A percentile compares a stretch with the other conserved stretches of the same genome.
Evolutionary conservation across 1,140 invertebrate species (phyloP).

Genomic region (Lepidotrigona ventralis): DNA sequence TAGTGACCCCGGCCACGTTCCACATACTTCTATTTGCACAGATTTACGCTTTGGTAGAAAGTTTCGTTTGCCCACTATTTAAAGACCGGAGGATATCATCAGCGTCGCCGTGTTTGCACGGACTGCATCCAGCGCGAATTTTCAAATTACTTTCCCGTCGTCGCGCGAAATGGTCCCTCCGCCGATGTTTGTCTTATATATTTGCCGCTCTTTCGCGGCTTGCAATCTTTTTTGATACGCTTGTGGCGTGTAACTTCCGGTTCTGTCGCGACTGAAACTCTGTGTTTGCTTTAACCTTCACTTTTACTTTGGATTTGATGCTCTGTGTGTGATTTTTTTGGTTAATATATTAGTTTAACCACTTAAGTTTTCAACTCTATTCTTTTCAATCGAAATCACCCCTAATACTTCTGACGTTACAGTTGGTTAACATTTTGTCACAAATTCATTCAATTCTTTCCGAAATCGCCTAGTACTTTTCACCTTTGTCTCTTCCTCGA

Average conservation of each 20-base stretch:
- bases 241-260: too few relatives aligned
- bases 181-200: not conserved
- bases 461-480: too few relatives aligned
- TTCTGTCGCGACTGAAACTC: too few relatives aligned
- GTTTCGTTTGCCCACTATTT: constrained; percentile 35
- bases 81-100: constrained; percentile 12
- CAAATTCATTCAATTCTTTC: too few relatives aligned
- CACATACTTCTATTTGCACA: constrained; percentile 31
- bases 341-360: too few relatives aligned
- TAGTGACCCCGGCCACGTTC: not conserved
- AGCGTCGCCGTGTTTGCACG: constrained; percentile 20
- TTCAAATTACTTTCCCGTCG: not conserved
- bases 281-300: too few relatives aligned
- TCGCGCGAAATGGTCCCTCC: not conserved
- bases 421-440: too few relatives aligned
- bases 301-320: too few relatives aligned
- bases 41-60: constrained; percentile 26
- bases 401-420: too few relatives aligned
- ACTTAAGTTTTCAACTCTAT: too few relatives aligned
- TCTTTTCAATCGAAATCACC: too few relatives aligned
- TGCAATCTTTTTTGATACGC: not conserved
- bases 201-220: not conserved
- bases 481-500: not conserved
- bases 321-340: too few relatives aligned
- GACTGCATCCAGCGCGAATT: constrained; percentile 3